phyloP scores from a whole-genome alignment of 1,140 invertebrate genomes.

The Pectinophora gossypiella region DNA sequence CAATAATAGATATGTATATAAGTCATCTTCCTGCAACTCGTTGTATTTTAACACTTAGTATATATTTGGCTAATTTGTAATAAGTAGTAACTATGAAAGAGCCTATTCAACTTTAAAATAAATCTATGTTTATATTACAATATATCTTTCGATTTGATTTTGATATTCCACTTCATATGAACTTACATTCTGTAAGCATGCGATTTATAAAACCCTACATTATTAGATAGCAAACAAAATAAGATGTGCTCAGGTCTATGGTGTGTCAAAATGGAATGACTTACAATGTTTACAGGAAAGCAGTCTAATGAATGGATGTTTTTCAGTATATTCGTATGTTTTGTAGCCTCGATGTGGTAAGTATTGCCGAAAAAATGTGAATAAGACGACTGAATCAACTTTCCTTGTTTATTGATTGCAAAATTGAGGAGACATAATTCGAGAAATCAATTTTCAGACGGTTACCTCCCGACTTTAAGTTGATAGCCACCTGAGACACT shows the following conservation, averaged over 20 bases:
- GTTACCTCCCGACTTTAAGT: constrained; percentile 80
- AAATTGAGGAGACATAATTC: constrained; percentile 77
- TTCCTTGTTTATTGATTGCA: constrained; percentile 62
- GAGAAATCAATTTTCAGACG: constrained; percentile 80
- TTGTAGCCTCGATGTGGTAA: neutral
- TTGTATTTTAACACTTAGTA: neutral
- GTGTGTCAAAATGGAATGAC: neutral
- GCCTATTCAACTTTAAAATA: constrained; percentile 52
- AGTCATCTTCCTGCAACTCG: constrained; percentile 4
- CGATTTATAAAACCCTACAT: no score
- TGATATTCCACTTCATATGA: no score
- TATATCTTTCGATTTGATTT: constrained; percentile 39
- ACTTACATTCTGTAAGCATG: no score
- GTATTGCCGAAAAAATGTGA: constrained; percentile 10
- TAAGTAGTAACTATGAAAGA: constrained; percentile 26
- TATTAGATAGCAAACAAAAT: no score
- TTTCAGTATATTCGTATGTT: constrained; percentile 33
- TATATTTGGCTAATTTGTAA: constrained; percentile 15
- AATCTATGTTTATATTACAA: constrained; percentile 52
- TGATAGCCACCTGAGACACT: constrained; percentile 79
- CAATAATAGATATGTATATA: constrained; percentile 1
- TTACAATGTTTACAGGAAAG: constrained; percentile 3
- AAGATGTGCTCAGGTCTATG: no score
- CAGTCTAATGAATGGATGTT: constrained; percentile 45
- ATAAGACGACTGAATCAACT: constrained; percentile 6